These are phyloP conservation scores for Synergus japonicus DNA, from an alignment of 2,888 invertebrate genomes.

Conservation along the genomic window DNA sequence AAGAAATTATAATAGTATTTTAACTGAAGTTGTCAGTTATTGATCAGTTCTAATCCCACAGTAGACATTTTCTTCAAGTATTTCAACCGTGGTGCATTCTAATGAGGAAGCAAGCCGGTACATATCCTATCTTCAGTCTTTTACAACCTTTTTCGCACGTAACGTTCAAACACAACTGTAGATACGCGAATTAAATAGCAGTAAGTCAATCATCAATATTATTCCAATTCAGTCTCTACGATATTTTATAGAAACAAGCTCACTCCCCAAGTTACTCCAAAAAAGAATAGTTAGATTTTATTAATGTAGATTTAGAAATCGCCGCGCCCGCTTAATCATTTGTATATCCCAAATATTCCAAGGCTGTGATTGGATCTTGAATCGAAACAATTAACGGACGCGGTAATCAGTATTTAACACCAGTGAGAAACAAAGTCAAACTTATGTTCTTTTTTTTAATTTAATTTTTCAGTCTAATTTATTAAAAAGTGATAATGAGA, in stretches of 20 bases:
- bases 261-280: background rate
- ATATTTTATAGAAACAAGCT: conserved; percentile 8
- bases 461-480: background rate
- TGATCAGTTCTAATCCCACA: conserved; percentile 40
- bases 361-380: conserved; percentile 33
- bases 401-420: conserved; percentile 18
- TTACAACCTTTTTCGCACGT: conserved; percentile 20
- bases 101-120: conserved; percentile 59
- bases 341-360: conserved; percentile 11
- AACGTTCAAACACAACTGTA: conserved; percentile 17
- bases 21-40: background rate
- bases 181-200: conserved; percentile 17
- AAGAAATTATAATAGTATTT: too few relatives aligned
- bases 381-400: conserved; percentile 14
- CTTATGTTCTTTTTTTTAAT: background rate
- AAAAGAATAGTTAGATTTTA: conserved; percentile 8
- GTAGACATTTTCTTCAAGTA: conserved; percentile 54
- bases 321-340: conserved; percentile 21
- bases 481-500: background rate
- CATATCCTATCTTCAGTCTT: conserved; percentile 60
- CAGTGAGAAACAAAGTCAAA: background rate
- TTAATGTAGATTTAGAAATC: conserved; percentile 9
- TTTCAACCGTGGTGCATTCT: conserved; percentile 48
- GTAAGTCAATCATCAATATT: conserved; percentile 13
- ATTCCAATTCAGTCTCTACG: conserved; percentile 21